Base-by-base conservation (phyloP, 2,797 vertebrate species). In the Scarus forsteni region DNA sequence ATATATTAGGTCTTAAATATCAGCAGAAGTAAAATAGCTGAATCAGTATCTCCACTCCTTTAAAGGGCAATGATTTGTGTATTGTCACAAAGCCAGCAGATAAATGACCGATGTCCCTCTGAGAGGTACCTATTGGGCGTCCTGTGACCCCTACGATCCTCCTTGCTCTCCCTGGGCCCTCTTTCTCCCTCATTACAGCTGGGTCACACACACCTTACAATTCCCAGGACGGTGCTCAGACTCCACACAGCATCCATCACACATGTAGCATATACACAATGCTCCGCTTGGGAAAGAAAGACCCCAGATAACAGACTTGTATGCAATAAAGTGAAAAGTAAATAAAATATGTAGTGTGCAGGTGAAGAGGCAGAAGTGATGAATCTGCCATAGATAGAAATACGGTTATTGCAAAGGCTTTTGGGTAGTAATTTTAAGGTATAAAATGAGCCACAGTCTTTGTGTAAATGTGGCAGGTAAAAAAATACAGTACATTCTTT, bases 111-210 rank as follows among this genome's bases (percentile, higher is more conserved):
- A 3, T n/a, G 51, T 45, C 43, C 0, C 39, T 70, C 69, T 75
- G 61, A 66, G 70, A 27, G 40, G 61, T 44, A 63, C 58, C 36
- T 60, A 40, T 12, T 18, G 60, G 46, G 61, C 35, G 38, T 70
- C 49, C 34, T 0, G 12, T 76, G 83, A 86, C 80, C 80, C 42
- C 2, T 14, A 16, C 13, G 38, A 38, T 57, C 78, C 49, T 65
- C 49, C 51, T 44, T 52, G 61, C 72, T 74, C 73, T 81, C 72
- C 76, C 82, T 62, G 0, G 34, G 58, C 55, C 55, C 75, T 83
- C 66, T 63, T 77, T 81, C 64, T 65, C n/a, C 15, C 76, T 89
- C 83, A 89, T 89, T 89, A 86, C 63, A 70, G 63, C 5, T 50
- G 38, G 81, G 81, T 87, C 87, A 87, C 71, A 88, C 71, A 84